These are phyloP conservation scores for Agrotis exclamationis DNA, from an alignment of 2,888 invertebrate species.

Conservation along the genomic window DNA sequence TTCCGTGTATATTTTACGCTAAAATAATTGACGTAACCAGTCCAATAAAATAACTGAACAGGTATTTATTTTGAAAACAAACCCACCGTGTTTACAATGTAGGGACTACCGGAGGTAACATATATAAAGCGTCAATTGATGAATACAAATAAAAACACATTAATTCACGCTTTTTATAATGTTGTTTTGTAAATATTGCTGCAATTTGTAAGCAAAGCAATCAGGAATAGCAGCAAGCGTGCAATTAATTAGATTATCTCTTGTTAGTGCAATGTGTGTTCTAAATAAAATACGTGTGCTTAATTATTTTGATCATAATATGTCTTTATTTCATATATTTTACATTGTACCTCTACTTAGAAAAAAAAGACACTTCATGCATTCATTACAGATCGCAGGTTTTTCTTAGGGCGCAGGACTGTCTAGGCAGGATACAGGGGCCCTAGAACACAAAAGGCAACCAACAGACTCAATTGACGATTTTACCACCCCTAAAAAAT, in stretches of 20 bases:
- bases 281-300: not conserved
- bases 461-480: too few relatives aligned
- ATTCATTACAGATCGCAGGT: not conserved
- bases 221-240: not conserved
- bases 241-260: not conserved
- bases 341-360: not conserved
- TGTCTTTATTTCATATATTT: not conserved
- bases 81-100: constrained; percentile 43
- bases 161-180: constrained; percentile 34
- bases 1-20: constrained; percentile 15
- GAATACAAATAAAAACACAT: constrained; percentile 53
- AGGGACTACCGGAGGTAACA: constrained; percentile 50
- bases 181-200: constrained; percentile 31
- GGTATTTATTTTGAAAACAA: constrained; percentile 61
- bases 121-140: constrained; percentile 43
- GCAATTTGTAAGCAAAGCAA: constrained; percentile 31
- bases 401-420: too few relatives aligned
- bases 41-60: constrained; percentile 43
- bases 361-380: not conserved
- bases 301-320: too few relatives aligned
- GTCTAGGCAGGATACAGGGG: too few relatives aligned
- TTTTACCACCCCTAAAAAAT: too few relatives aligned
- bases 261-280: constrained; percentile 4
- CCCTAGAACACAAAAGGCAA: too few relatives aligned
- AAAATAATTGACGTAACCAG: constrained; percentile 33